Evolutionary conservation across 2,797 vertebrate genomes (phyloP).

Genomic region (Allobates femoralis): DNA sequence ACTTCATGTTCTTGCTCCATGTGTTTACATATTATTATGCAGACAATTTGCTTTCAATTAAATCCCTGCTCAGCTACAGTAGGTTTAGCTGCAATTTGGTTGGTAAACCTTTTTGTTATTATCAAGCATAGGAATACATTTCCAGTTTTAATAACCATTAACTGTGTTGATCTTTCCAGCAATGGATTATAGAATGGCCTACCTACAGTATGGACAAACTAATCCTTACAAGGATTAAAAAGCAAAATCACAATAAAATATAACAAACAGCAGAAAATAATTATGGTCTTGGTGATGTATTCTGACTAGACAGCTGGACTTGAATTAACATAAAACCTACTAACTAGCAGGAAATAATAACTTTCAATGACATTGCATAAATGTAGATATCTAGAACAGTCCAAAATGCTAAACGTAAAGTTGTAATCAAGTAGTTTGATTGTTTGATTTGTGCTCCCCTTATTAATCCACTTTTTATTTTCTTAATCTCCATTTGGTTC

Average conservation of each 20-base stretch:
- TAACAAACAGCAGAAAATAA: background rate
- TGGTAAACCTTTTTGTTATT: conserved; percentile 28
- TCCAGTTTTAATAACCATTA: conserved; percentile 14
- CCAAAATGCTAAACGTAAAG: no score
- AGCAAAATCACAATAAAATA: background rate
- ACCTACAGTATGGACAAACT: background rate
- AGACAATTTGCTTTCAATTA: conserved; percentile 55
- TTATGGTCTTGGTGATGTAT: background rate
- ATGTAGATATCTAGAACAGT: background rate
- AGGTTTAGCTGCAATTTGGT: conserved; percentile 14
- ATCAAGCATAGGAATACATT: background rate
- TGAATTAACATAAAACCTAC: background rate
- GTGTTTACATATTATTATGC: conserved; percentile 40
- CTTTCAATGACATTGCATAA: background rate
- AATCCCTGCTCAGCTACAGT: conserved; percentile 15
- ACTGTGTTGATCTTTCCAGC: background rate
- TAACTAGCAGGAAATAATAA: background rate
- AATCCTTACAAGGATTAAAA: background rate
- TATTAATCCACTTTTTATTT: no score
- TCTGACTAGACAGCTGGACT: background rate
- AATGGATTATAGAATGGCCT: background rate
- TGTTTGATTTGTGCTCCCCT: no score
- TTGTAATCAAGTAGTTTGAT: no score
- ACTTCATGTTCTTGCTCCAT: conserved; percentile 26
- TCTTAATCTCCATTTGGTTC: no score